These are phyloP conservation scores for Malurus cyaneus DNA, from an alignment of 2,113 vertebrate species.

Conservation along the genomic window DNA sequence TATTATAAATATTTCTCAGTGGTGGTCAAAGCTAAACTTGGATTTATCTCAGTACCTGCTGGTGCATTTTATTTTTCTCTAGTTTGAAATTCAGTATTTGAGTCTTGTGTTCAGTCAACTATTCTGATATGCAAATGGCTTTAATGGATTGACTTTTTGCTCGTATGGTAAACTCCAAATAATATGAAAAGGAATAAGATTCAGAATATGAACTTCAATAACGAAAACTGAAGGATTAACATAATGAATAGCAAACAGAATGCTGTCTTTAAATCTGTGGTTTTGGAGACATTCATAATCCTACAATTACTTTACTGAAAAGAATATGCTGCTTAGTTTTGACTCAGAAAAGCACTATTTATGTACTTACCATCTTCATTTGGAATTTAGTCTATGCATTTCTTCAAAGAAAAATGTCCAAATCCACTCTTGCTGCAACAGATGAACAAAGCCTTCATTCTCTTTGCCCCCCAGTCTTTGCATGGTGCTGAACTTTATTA, in stretches of 20 bases:
- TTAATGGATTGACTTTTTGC: neutral
- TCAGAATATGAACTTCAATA: neutral
- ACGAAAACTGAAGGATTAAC: constrained; percentile 22
- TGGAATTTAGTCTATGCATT: neutral
- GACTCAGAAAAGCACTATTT: neutral
- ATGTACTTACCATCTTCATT: neutral
- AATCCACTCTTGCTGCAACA: neutral
- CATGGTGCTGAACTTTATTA: neutral
- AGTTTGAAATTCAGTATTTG: neutral
- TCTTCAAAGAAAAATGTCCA: neutral
- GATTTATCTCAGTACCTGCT: neutral
- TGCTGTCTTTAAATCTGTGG: neutral
- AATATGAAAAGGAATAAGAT: neutral
- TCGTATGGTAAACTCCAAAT: neutral
- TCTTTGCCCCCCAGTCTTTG: neutral
- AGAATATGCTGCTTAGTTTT: neutral
- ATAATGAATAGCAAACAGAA: constrained; percentile 15
- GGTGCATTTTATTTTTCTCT: neutral
- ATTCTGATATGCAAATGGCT: neutral
- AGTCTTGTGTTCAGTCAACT: neutral
- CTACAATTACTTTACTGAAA: neutral
- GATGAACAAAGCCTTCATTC: neutral
- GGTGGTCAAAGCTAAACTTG: neutral
- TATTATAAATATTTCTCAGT: neutral
- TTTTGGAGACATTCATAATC: neutral